Base-by-base conservation (phyloP, 2,888 invertebrate genomes). In the Ophion ellenae region DNA sequence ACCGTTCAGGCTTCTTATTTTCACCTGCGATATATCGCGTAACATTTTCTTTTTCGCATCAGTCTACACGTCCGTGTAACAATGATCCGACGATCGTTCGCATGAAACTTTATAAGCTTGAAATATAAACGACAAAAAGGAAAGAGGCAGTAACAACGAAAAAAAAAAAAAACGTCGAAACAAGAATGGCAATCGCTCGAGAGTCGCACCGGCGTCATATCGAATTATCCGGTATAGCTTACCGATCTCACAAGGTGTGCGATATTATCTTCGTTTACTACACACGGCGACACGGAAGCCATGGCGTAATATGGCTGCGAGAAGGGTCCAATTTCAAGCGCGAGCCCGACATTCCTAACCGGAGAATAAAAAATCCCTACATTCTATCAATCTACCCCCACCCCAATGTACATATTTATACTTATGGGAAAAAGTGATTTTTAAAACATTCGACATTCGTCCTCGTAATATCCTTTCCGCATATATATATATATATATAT, bases 31-130 rank as follows among this genome's bases (percentile, higher is more conserved):
- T 53, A 17, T 78, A 45, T 78, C 59, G 24, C 24, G 61, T 59
- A 20, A 32, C 61, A 71, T 71, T 77, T 76, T n/a, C 40, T 40
- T 40, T 53, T 53, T 24, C 28, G 24, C 66, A 9, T 7, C 71
- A 17, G 6, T 14, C 14, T 57, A 57, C 47, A 53, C 17, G 71
- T 17, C 53, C 59, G 40, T 32, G 53, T 74, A 66, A 74, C 45
- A 76, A 75, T 59, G 24, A 59, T 61, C 64, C 57, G 24, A 70
- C 11, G 36, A 57, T 67, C 59, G 67, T 20, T 67, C 67, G 24
- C 79, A 7, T 45, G 88, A 92, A 93, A 93, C 90, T 89, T 90
- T 91, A 92, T 91, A 91, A 88, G 89, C 87, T 91, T 91, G 91
- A 45, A 69, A 28, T 11, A 53, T 53, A 53, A 53, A 24, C 90